A percentile compares a stretch with the other conserved stretches of the same genome.
phyloP scores from a whole-genome alignment of 2,113 vertebrate genomes.

The Ophiodon elongatus region DNA sequence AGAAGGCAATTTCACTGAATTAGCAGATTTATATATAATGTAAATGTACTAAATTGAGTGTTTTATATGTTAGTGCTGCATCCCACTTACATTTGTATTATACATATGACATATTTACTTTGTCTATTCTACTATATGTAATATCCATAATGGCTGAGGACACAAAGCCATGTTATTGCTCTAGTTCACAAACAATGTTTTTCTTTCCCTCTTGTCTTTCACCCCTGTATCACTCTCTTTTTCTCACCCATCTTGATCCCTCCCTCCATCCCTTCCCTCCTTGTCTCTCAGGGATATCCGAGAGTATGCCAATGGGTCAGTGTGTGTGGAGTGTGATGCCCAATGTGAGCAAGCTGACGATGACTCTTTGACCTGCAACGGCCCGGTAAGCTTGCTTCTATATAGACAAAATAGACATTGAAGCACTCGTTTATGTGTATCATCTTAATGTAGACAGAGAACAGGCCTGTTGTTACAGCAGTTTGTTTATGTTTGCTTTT shows the following conservation, averaged over 20 bases:
- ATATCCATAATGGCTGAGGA: not conserved
- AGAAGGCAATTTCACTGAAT: not conserved
- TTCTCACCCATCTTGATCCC: constrained; percentile 18
- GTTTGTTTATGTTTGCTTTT: not conserved
- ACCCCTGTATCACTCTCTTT: not conserved
- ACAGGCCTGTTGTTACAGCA: not conserved
- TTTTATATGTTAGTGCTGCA: not conserved
- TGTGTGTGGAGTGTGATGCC: constrained; percentile 94
- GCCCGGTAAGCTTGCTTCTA: constrained; percentile 87
- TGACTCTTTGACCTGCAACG: constrained; percentile 91
- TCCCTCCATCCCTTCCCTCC: constrained; percentile 30
- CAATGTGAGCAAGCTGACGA: constrained; percentile 96
- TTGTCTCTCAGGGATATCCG: constrained; percentile 89
- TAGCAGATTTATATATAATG: not conserved
- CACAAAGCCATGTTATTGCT: not conserved
- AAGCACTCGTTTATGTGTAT: not conserved
- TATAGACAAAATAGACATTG: not conserved
- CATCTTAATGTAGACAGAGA: not conserved
- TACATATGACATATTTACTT: not conserved
- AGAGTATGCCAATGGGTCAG: constrained; percentile 93
- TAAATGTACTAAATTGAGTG: not conserved
- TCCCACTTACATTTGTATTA: not conserved
- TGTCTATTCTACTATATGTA: not conserved
- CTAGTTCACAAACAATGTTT: constrained; percentile 1
- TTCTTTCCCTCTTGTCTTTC: constrained; percentile 24